These are phyloP conservation scores for Catocala sponsa DNA, from an alignment of 2,888 invertebrate genomes.

Conservation along the genomic window DNA sequence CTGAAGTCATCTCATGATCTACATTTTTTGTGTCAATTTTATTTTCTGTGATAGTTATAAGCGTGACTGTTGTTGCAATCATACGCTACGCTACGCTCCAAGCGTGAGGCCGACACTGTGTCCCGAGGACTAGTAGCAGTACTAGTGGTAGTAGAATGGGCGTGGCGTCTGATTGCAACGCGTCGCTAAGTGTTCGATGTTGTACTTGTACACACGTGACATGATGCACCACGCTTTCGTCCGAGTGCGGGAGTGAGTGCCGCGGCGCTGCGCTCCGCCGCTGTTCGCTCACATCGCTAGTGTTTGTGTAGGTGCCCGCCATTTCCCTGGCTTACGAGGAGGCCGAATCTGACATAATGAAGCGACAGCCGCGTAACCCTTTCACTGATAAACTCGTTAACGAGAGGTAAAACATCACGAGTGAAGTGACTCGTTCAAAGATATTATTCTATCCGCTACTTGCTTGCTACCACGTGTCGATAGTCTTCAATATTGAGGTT, in stretches of 20 bases:
- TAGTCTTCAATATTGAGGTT: constrained; percentile 82
- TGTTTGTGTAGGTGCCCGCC: constrained; percentile 95
- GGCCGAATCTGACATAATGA: constrained; percentile 99
- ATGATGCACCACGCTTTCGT: constrained; percentile 75
- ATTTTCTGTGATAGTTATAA: constrained; percentile 77
- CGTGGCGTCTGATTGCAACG: constrained; percentile 58
- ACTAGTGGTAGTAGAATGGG: constrained; percentile 1
- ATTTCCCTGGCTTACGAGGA: constrained; percentile 99
- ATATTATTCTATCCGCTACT: constrained; percentile 85
- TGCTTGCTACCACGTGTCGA: constrained; percentile 85
- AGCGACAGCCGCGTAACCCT: constrained; percentile 99
- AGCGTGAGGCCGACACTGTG: too few relatives aligned
- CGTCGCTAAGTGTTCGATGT: constrained; percentile 81
- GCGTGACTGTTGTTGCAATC: constrained; percentile 71
- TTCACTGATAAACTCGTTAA: constrained; percentile 99
- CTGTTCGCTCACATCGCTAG: constrained; percentile 82
- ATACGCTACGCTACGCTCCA: constrained; percentile 55
- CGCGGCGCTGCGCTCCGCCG: constrained; percentile 43
- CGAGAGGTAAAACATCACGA: constrained; percentile 94
- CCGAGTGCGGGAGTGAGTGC: constrained; percentile 57
- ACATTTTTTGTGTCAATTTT: constrained; percentile 78
- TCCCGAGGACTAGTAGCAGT: too few relatives aligned
- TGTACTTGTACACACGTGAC: constrained; percentile 83
- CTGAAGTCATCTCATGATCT: constrained; percentile 77
- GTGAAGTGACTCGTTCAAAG: constrained; percentile 78